Evolutionary conservation across 2,888 invertebrate genomes (phyloP).

Genomic region (Theristus sp.): DNA sequence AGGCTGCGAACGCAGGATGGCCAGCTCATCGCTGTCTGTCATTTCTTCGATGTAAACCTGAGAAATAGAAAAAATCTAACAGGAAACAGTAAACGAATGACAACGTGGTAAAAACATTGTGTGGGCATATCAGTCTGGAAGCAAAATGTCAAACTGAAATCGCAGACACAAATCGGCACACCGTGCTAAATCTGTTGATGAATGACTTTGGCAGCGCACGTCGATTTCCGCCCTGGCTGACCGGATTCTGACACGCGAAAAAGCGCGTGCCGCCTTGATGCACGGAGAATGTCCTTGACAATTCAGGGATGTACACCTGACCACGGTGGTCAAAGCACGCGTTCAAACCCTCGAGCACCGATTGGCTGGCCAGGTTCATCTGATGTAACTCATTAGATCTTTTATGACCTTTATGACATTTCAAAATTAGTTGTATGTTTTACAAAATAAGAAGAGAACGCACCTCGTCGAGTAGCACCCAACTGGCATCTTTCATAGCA

Average conservation of each 20-base stretch:
- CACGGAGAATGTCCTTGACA: conserved; percentile 45
- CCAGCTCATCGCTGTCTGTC: too few species aligned
- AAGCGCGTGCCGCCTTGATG: conserved; percentile 45
- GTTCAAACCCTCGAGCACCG: conserved; percentile 91
- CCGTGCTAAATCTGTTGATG: conserved; percentile 85
- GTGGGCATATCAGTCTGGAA: too few species aligned
- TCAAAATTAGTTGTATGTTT: not conserved
- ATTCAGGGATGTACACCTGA: conserved; percentile 82
- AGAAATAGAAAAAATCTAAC: too few species aligned
- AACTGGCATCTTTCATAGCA: conserved; percentile 74
- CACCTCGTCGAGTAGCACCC: conserved; percentile 86
- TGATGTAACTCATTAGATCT: conserved; percentile 12
- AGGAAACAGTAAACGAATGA: too few species aligned
- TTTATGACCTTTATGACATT: not conserved
- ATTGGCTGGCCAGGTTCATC: conserved; percentile 90
- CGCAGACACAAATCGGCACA: too few species aligned
- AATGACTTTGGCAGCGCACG: conserved; percentile 90
- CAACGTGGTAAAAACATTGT: too few species aligned
- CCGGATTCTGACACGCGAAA: conserved; percentile 94
- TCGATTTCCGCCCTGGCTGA: conserved; percentile 81
- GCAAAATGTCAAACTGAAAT: too few species aligned
- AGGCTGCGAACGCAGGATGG: too few species aligned
- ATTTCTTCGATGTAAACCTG: too few species aligned
- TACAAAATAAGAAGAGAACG: too few species aligned
- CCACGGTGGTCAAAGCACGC: conserved; percentile 94